Base-by-base conservation (phyloP, 2,888 invertebrate genomes). In the Parochlus steinenii region DNA sequence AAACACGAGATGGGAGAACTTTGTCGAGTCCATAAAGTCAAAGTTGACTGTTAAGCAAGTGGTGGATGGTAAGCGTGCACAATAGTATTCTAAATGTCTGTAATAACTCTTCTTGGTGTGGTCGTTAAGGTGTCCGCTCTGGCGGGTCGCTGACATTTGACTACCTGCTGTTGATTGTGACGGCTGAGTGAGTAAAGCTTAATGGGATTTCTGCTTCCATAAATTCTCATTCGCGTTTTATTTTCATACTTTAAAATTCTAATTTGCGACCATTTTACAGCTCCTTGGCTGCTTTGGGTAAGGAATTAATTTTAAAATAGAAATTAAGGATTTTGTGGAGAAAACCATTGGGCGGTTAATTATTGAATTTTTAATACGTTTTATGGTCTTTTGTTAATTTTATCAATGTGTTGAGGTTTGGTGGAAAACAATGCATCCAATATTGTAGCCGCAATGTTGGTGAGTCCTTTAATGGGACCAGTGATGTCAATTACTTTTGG, bases 401-500 rank as follows among this genome's bases (percentile, higher is more conserved):
- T 39, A 66, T 86, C 39, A 82, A 85, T 37, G 80, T 77, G n/a
- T 58, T 85, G 37, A 85, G 85, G 28, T n/a, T 58, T 86, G 25
- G 71, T 81, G 17, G 85, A 85, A 55, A 81, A 81, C 58, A 83
- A 79, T 50, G 73, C 82, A 5, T 79, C 85, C 1, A 76, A 81
- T 46, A 74, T 86, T 42, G 74, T 74, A 15, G 78, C 77, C 17
- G 77, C 77, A 17, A 78, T 78, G 77, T 54, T 78, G 46, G 76
- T 79, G 2, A 78, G 77, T 2, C 78, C 78, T 0, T 62, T 79
- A 8, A 78, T 78, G 78, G 82, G 82, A 2, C 85, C 85, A 1
- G 83, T 85, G 10, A 76, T 85, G 72, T 83, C 82, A n/a, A 71
- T 80, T 43, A 81, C 82, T 35, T 85, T 85, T 52, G 85, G 83